Evolutionary conservation across 2,888 invertebrate species (phyloP), one percentile per base, ranked within the genome.

Genomic region (Pyrocoelia pectoralis): DNA sequence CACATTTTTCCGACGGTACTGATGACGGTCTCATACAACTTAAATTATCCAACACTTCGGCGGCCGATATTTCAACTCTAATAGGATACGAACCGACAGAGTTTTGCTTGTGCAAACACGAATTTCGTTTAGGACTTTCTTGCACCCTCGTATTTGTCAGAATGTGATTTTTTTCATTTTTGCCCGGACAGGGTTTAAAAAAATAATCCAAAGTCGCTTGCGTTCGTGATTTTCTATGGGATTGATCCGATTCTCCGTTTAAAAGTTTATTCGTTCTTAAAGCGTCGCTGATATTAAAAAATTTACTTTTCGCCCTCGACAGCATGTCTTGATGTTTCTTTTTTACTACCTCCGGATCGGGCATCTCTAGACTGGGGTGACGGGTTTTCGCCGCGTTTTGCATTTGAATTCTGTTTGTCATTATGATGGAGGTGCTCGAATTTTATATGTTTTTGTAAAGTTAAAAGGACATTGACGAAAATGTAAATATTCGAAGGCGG

Each of bases 161-260:
- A 3, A 74, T 67, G 33, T 75, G 73, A 60, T 76, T 74, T 58
- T 75, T 83, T 1, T 83, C 83, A 9, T 77, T 76, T 59, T 77
- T 83, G 62, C 74, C 74, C 6, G 77, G 73, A 59, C 84, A 85
- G 28, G 82, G 80, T 74, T 85, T 86, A 18, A 80, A 67, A 56
- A 82, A 77, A 61, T 82, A 79, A 38, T 85, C 85, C 53, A 84
- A 79, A 58, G 85, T 86, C 1, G 77, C 73, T 67, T 81, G 80
- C 2, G 80, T 77, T 51, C 78, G 72, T 0, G 78, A 73, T 71
- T 78, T 80, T 48, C 75, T 77, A 2, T 68, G 68, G 40, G 74
- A 70, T n/a, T 68, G 68, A 2, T 73, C 70, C 1, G 72, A 70
- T 1, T 74, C 65, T 15, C 70, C 67, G 79, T 74, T 74, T 18